Evolutionary conservation across 2,888 invertebrate genomes (phyloP).

Genomic region (Norana najaformis): DNA sequence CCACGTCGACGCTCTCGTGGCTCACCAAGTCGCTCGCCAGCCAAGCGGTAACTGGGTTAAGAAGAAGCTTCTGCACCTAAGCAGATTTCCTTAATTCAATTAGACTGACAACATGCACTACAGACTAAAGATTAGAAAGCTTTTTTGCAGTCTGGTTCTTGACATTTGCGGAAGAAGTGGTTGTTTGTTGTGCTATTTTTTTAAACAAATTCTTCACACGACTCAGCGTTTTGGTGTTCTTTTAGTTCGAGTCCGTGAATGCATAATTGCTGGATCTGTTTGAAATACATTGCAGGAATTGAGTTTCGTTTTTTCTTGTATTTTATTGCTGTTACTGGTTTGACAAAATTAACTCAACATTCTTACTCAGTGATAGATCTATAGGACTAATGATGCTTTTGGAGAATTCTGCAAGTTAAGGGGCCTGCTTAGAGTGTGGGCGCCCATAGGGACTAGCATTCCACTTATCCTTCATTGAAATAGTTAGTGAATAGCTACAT

Average conservation of each 20-base stretch:
- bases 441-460: too few species aligned
- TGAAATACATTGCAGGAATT: not conserved
- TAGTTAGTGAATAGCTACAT: too few species aligned
- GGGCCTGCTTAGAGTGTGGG: too few species aligned
- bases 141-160: not conserved
- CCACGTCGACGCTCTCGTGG: conserved; percentile 75
- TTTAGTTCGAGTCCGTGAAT: not conserved
- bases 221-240: not conserved
- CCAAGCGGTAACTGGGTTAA: conserved; percentile 69
- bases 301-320: not conserved
- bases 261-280: not conserved
- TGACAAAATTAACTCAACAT: not conserved
- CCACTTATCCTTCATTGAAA: too few species aligned
- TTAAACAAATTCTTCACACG: not conserved
- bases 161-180: not conserved
- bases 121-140: not conserved
- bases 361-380: not conserved
- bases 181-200: not conserved
- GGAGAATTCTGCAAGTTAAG: too few species aligned
- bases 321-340: too few species aligned
- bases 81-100: not conserved
- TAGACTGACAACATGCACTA: not conserved
- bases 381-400: too few species aligned
- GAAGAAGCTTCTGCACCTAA: not conserved
- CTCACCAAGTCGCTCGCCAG: conserved; percentile 91